Conservation (phyloP, 2,113 vertebrate genomes). For the Hypocryptadius cinnamomeus region DNA sequence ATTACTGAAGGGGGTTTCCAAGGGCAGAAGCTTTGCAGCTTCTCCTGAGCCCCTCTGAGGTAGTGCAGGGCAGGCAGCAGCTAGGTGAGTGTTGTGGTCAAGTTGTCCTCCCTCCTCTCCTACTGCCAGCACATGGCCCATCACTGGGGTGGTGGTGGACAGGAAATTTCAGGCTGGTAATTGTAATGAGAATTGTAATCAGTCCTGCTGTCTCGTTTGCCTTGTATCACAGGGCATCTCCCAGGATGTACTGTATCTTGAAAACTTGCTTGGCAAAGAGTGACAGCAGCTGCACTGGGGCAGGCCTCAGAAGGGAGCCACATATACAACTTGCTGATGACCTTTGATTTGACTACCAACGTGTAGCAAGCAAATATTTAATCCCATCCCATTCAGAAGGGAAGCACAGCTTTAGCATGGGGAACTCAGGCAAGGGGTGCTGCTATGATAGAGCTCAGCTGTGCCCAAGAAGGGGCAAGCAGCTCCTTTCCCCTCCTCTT, state of each 20-base stretch:
- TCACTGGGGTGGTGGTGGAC: background rate
- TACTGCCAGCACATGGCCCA: background rate
- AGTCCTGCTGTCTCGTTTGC: rapidly evolving
- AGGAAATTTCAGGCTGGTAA: background rate
- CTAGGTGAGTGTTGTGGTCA: background rate
- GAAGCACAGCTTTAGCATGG: background rate
- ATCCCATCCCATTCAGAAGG: background rate
- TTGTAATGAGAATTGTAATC: background rate
- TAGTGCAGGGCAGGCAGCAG: background rate
- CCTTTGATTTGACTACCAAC: background rate
- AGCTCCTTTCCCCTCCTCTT: background rate
- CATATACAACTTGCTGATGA: background rate
- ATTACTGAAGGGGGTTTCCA: background rate
- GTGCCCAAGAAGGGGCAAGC: background rate
- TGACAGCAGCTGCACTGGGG: background rate
- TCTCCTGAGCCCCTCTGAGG: rapidly evolving
- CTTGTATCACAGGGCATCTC: background rate
- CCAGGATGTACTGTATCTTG: rapidly evolving
- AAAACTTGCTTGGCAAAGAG: background rate
- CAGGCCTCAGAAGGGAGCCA: background rate
- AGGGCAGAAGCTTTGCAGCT: background rate
- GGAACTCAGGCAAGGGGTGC: background rate
- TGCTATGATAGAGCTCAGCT: background rate
- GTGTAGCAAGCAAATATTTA: slow-evolving; percentile 34
- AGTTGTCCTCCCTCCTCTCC: background rate